These are phyloP conservation scores for Drosophila subpulchrella DNA, from an alignment of 1,140 invertebrate genomes.

Conservation along the genomic window DNA sequence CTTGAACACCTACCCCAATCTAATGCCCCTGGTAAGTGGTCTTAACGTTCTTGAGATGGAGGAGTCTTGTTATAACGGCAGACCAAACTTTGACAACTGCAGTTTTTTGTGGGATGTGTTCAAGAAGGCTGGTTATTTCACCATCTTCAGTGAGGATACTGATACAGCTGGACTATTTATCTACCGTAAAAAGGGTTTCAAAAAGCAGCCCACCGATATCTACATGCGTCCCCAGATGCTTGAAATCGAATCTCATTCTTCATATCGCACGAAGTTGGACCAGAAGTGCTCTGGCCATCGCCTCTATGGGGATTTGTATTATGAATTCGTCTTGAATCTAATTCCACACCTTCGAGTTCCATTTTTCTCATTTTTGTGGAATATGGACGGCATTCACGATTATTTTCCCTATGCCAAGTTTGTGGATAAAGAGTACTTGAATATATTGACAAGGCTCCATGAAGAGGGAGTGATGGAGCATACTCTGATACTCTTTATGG, in stretches of 20 bases:
- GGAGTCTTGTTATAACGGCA: background rate
- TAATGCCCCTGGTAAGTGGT: slow-evolving; percentile 6
- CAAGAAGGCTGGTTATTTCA: slow-evolving; percentile 11
- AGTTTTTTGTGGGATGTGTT: slow-evolving; percentile 16
- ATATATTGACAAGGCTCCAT: background rate
- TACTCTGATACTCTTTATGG: slow-evolving; percentile 19
- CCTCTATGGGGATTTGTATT: slow-evolving; percentile 1
- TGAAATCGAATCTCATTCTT: background rate
- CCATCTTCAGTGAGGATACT: slow-evolving; percentile 7
- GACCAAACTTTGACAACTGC: slow-evolving; percentile 5
- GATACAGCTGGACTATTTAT: slow-evolving; percentile 4
- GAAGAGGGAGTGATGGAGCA: slow-evolving; percentile 2
- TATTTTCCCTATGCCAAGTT: slow-evolving; percentile 10
- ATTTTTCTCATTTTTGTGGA: slow-evolving; percentile 16
- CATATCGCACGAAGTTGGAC: background rate
- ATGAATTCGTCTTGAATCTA: slow-evolving; percentile 9
- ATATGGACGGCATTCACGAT: background rate
- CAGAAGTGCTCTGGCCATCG: slow-evolving; percentile 4
- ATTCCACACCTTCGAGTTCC: slow-evolving; percentile 17
- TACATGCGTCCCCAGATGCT: slow-evolving; percentile 7
- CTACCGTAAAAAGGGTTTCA: background rate
- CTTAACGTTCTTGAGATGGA: background rate
- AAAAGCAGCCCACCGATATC: slow-evolving; percentile 4
- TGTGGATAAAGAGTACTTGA: background rate
- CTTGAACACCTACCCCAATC: slow-evolving; percentile 13